Base-by-base conservation (phyloP, 2,888 invertebrate genomes). In the Meta bourneti region DNA sequence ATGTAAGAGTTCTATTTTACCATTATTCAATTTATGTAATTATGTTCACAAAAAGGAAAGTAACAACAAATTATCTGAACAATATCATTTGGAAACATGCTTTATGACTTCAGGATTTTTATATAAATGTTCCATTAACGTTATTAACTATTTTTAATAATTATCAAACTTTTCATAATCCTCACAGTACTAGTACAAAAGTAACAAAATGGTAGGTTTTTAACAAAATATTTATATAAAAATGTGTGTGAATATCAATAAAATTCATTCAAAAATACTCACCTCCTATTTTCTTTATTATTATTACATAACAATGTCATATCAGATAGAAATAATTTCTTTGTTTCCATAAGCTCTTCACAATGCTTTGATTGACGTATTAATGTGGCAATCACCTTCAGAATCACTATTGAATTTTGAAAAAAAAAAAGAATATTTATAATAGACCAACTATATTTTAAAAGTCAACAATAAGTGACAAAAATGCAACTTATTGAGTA, bases 221-320 rank as follows among this genome's bases (percentile, higher is more conserved):
- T 34, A 34, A 34, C 34, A 34, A 34, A 34, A 34, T 4, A 34
- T 34, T 34, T 34, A 34, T 34, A 4, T 34, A 34, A 2, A 34
- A 34, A 34, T 2, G 4, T 34, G 34, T 34, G 4, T 34, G 34
- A 34, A 34, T 4, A 34, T 34, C 34, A 34, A 34, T 34, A 2
- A 34, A 34, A 34, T 4, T 34, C 34, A 34, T 34, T 34, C 1
- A 77, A 70, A 52, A 89, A 69, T 16, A 84, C 92, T 89, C 90
- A 95, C 94, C 99, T 96, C 83, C 99, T 96, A 95, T 99, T 99
- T 95, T 99, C 99, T 16, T 99, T 96, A 95, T 98, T 99, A 95
- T 98, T 98, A 95, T 98, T 98, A 95, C 99, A 99, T 90, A 99
- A 96, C 83, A 98, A 96, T n/a, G 99, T 99, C 97, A 99, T 98